These are phyloP conservation scores for Scaptomyza graminum DNA, from an alignment of 1,140 invertebrate species.

Conservation along the genomic window DNA sequence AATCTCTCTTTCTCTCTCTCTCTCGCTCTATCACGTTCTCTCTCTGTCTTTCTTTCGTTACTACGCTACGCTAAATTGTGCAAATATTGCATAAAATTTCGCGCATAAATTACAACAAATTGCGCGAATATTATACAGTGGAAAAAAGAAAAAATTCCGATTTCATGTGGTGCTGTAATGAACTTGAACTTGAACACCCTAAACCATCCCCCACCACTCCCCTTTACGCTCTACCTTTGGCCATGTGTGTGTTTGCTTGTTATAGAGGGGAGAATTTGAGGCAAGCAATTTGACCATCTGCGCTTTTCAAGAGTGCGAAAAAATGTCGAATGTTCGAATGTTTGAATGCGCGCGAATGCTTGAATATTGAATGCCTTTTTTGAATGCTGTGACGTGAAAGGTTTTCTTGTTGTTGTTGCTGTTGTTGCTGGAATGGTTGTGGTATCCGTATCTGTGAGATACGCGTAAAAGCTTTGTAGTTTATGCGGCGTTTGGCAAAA, in stretches of 20 bases:
- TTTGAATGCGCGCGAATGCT: slow-evolving; percentile 14
- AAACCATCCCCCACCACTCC: background rate
- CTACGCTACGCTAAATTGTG: slow-evolving; percentile 34
- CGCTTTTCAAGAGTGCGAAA: slow-evolving; percentile 25
- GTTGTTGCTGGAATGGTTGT: slow-evolving; percentile 1
- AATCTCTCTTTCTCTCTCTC: background rate
- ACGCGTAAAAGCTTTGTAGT: slow-evolving; percentile 79
- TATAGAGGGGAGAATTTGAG: no score
- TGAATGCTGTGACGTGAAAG: slow-evolving; percentile 48
- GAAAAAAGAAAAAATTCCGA: slow-evolving; percentile 20
- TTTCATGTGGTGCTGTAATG: slow-evolving; percentile 57
- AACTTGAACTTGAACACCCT: slow-evolving; percentile 73
- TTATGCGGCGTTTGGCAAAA: slow-evolving; percentile 71
- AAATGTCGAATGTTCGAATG: background rate
- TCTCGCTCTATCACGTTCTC: background rate
- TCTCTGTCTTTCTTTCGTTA: slow-evolving; percentile 5
- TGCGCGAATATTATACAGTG: slow-evolving; percentile 34
- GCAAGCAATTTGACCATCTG: slow-evolving; percentile 11
- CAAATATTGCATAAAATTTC: slow-evolving; percentile 52
- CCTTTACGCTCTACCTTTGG: background rate
- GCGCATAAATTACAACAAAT: slow-evolving; percentile 73
- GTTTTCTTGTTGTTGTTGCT: slow-evolving; percentile 25
- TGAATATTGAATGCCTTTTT: slow-evolving; percentile 26
- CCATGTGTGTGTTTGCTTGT: background rate
- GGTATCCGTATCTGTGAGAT: slow-evolving; percentile 66